phyloP scores from a whole-genome alignment of 2,113 vertebrate species.

The Scortum barcoo region DNA sequence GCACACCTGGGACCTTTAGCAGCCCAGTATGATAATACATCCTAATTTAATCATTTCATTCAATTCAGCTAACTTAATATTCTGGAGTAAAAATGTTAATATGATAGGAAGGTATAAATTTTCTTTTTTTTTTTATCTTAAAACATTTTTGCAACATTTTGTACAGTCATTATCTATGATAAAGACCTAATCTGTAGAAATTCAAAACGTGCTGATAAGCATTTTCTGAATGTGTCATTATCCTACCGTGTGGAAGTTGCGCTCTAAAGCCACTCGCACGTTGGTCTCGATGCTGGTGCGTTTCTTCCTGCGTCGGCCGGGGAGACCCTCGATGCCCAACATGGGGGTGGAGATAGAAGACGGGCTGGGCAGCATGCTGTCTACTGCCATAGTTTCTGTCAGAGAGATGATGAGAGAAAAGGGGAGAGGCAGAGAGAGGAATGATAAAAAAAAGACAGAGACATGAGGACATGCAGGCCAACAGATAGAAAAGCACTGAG shows the following conservation, averaged over 20 bases:
- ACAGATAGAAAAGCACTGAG: background rate
- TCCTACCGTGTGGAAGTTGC: slow-evolving; percentile 90
- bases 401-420: background rate
- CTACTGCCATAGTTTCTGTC: slow-evolving; percentile 93
- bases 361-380: slow-evolving; percentile 92
- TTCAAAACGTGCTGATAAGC: too few relatives aligned
- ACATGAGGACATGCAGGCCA: background rate
- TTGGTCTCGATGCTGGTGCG: slow-evolving; percentile 97
- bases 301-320: slow-evolving; percentile 92
- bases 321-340: slow-evolving; percentile 90
- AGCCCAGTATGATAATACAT: too few relatives aligned
- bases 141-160: too few relatives aligned
- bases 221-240: too few relatives aligned
- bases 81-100: too few relatives aligned
- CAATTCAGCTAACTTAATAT: too few relatives aligned
- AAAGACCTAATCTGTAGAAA: background rate
- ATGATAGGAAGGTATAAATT: too few relatives aligned
- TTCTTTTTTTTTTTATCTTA: too few relatives aligned
- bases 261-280: slow-evolving; percentile 91
- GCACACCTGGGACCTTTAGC: too few relatives aligned
- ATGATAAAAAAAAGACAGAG: background rate
- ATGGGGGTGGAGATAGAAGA: slow-evolving; percentile 89
- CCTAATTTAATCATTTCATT: too few relatives aligned
- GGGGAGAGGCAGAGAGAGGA: background rate
- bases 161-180: background rate